These are phyloP conservation scores for Cryptoprocta ferox DNA, from an alignment of 2,797 vertebrate genomes.

Conservation along the genomic window DNA sequence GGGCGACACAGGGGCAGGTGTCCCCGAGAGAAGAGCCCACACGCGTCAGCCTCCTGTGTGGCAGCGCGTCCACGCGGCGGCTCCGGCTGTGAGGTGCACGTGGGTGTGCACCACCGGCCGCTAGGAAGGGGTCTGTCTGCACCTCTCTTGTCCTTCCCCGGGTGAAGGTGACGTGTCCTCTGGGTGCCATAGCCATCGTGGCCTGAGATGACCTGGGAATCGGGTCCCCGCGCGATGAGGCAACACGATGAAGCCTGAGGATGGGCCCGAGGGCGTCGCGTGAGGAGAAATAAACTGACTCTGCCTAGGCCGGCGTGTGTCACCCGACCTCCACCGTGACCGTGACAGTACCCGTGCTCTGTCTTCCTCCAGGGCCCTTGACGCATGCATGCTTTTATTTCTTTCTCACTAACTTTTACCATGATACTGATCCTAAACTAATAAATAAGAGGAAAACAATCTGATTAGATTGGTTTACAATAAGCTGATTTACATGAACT, in stretches of 20 bases:
- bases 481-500: not conserved
- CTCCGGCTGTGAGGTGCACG: too few species aligned
- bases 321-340: too few species aligned
- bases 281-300: not conserved
- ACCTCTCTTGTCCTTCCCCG: not conserved
- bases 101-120: fast-evolving
- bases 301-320: not conserved
- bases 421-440: fast-evolving
- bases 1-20: not conserved
- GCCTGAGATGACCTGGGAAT: not conserved
- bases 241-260: not conserved
- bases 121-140: not conserved
- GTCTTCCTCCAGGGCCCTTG: not conserved
- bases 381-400: fast-evolving
- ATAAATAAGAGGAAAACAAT: fast-evolving
- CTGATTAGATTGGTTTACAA: too few species aligned
- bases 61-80: not conserved
- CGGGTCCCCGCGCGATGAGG: not conserved
- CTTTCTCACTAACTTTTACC: not conserved
- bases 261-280: fast-evolving
- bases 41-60: too few species aligned
- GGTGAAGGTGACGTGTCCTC: fast-evolving
- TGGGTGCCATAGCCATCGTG: not conserved
- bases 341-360: too few species aligned
- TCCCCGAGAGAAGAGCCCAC: not conserved